Percentiles rank a stretch among this genome's conserved stretches.
phyloP scores from a whole-genome alignment of 2,797 vertebrate genomes.

The Gymnoscopelus braueri region DNA sequence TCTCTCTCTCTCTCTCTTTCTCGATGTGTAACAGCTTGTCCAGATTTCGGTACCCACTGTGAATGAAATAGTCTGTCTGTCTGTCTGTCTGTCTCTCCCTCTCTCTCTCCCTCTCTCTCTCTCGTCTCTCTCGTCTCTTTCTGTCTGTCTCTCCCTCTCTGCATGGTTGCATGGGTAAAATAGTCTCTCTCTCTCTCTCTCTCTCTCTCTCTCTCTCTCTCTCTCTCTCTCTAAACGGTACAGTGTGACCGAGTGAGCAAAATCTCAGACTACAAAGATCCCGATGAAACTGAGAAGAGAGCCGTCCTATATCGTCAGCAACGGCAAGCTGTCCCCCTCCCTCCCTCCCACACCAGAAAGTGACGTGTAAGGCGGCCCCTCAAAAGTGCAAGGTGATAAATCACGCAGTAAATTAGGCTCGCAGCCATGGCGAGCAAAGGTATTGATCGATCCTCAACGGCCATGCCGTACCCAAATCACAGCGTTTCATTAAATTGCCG shows the following conservation, averaged over 20 bases:
- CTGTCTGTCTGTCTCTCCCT: too few relatives aligned
- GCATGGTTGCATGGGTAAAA: too few relatives aligned
- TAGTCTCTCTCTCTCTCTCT: too few relatives aligned
- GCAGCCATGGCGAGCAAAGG: constrained; percentile 23
- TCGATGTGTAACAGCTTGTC: too few relatives aligned
- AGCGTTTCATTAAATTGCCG: constrained; percentile 56
- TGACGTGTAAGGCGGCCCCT: constrained; percentile 3
- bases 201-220: too few relatives aligned
- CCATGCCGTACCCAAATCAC: constrained; percentile 23
- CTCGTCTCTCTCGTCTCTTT: constrained; percentile 8
- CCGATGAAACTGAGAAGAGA: constrained; percentile 21
- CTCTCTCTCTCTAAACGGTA: constrained; percentile 6
- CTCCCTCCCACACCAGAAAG: background rate
- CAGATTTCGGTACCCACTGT: too few relatives aligned
- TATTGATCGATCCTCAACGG: constrained; percentile 41
- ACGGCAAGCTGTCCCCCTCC: constrained; percentile 14
- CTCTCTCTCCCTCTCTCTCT: background rate
- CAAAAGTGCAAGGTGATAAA: constrained; percentile 51
- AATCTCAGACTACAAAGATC: constrained; percentile 31
- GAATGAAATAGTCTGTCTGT: too few relatives aligned
- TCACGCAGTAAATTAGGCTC: constrained; percentile 46
- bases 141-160: background rate
- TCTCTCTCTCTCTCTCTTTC: background rate
- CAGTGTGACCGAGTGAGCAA: constrained; percentile 46
- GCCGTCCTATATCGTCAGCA: background rate